Conservation (phyloP, 1,140 invertebrate species). For the Lamellibrachia luymesi region DNA sequence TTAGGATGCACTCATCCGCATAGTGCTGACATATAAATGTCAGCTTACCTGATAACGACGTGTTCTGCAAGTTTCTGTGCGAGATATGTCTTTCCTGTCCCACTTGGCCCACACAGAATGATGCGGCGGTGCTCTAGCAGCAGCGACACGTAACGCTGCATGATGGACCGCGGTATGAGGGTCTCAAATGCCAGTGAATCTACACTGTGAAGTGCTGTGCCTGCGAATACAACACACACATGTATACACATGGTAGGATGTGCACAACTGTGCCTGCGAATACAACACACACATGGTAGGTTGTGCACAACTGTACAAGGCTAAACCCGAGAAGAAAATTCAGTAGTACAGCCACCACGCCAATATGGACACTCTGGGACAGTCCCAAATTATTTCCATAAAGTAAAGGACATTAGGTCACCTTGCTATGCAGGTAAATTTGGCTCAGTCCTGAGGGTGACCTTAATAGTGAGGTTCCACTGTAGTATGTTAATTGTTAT, state of each 20-base stretch:
- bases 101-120: constrained; percentile 93
- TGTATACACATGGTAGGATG: background rate
- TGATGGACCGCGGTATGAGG: constrained; percentile 91
- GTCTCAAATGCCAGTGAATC: constrained; percentile 94
- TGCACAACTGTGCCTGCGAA: background rate
- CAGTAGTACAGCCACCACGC: background rate
- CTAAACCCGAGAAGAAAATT: background rate
- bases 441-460: too few relatives aligned
- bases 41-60: constrained; percentile 58
- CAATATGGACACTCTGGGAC: too few relatives aligned
- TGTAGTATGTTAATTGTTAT: too few relatives aligned
- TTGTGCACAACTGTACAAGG: background rate
- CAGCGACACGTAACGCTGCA: constrained; percentile 86
- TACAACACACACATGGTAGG: background rate
- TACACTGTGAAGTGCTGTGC: constrained; percentile 62
- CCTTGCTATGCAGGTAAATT: too few relatives aligned
- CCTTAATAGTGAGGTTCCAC: too few relatives aligned
- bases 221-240: constrained; percentile 8
- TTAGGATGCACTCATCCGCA: background rate
- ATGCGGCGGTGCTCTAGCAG: constrained; percentile 88
- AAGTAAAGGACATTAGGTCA: too few relatives aligned
- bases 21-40: background rate
- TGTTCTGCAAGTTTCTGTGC: constrained; percentile 93
- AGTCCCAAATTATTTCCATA: too few relatives aligned
- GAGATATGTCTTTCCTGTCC: constrained; percentile 94